phyloP scores from a whole-genome alignment of 2,113 vertebrate genomes.

The Apodemus speciosus region DNA sequence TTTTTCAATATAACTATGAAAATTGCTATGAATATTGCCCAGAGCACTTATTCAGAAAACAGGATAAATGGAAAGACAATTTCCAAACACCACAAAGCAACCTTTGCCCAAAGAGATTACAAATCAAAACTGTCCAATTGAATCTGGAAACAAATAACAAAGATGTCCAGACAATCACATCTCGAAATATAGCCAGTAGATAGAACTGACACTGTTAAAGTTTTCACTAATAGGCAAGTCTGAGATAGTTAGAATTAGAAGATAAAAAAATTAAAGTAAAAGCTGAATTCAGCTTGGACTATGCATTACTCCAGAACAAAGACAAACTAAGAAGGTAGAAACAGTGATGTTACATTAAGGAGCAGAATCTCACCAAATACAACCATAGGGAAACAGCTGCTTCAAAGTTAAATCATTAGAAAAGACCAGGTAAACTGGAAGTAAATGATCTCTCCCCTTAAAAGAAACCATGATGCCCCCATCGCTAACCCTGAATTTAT shows the following conservation, averaged over 20 bases:
- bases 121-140: constrained; percentile 37
- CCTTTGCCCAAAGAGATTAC: constrained; percentile 42
- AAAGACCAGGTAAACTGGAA: background rate
- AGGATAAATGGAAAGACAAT: constrained; percentile 49
- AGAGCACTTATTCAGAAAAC: constrained; percentile 39
- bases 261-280: background rate
- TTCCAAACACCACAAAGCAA: constrained; percentile 51
- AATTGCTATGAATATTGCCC: constrained; percentile 36
- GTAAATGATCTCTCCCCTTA: background rate
- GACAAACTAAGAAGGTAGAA: background rate
- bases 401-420: background rate
- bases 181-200: background rate
- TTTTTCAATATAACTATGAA: constrained; percentile 19
- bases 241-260: background rate
- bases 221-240: background rate
- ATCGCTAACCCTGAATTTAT: background rate
- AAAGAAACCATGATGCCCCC: background rate
- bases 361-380: background rate
- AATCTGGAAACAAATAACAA: constrained; percentile 39
- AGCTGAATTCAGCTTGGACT: background rate
- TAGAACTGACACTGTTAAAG: background rate
- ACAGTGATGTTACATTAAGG: background rate
- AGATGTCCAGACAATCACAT: background rate
- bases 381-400: background rate
- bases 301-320: background rate